These are phyloP conservation scores for Cosmia pyralina DNA, from an alignment of 2,888 invertebrate genomes.

Conservation along the genomic window DNA sequence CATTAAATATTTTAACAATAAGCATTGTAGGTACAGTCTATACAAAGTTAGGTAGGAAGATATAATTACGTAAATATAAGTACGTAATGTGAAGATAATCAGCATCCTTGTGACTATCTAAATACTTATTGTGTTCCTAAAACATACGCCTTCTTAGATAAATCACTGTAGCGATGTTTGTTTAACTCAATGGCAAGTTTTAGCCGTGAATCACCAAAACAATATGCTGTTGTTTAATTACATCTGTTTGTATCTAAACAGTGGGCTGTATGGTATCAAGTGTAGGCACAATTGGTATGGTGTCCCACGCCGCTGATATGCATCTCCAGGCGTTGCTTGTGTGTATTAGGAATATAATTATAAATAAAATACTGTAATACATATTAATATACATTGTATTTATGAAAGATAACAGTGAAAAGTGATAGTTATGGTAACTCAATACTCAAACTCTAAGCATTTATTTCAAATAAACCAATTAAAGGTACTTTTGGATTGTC, in stretches of 20 bases:
- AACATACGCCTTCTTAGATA: constrained; percentile 59
- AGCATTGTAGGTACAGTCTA: neutral
- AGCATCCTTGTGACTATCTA: constrained; percentile 55
- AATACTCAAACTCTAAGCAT: too few relatives aligned
- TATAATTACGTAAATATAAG: constrained; percentile 17
- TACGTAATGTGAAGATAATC: constrained; percentile 28
- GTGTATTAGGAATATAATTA: constrained; percentile 24
- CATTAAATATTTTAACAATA: neutral
- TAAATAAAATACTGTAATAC: constrained; percentile 41
- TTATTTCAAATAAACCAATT: too few relatives aligned
- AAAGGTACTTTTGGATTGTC: too few relatives aligned
- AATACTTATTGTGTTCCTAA: constrained; percentile 59
- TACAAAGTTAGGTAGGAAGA: constrained; percentile 10
- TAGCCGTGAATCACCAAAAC: constrained; percentile 63
- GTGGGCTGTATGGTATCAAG: constrained; percentile 60
- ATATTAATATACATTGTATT: constrained; percentile 11
- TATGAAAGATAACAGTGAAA: neutral
- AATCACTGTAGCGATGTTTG: constrained; percentile 53
- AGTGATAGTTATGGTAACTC: too few relatives aligned
- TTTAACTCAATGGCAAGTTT: constrained; percentile 62
- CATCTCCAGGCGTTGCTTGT: constrained; percentile 46
- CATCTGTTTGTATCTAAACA: constrained; percentile 50
- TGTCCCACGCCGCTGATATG: constrained; percentile 63
- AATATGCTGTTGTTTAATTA: constrained; percentile 61
- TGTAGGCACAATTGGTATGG: constrained; percentile 61